phyloP scores from a whole-genome alignment of 2,113 vertebrate genomes.

The Osmerus mordax region DNA sequence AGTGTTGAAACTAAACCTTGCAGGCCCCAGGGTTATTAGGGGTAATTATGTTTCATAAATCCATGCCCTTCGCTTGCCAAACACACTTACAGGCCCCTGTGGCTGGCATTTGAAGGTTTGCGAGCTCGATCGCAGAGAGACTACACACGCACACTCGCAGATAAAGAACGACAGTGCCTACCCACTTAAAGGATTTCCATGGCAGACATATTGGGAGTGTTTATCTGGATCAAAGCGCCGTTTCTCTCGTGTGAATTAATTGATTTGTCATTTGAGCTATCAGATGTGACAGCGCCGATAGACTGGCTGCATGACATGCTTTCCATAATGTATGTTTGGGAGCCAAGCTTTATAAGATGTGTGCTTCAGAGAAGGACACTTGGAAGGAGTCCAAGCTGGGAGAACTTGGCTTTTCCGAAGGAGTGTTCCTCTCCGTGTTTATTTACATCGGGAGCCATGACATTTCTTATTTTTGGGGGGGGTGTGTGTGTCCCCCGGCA shows the following conservation, averaged over 20 bases:
- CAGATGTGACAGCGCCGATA: conserved; percentile 59
- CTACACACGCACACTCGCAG: conserved; percentile 51
- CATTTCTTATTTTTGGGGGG: conserved; percentile 4
- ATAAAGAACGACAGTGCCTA: conserved; percentile 54
- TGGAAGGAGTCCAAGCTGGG: conserved; percentile 53
- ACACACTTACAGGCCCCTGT: conserved; percentile 37
- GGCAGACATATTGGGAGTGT: conserved; percentile 45
- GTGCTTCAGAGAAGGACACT: conserved; percentile 23
- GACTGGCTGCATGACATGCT: conserved; percentile 46
- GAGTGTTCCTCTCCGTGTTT: conserved; percentile 38
- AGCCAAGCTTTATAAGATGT: conserved; percentile 45
- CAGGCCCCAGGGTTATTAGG: conserved; percentile 58
- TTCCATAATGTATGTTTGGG: conserved; percentile 56
- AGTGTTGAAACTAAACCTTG: conserved; percentile 54
- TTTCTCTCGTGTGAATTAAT: conserved; percentile 48
- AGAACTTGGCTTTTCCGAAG: conserved; percentile 31
- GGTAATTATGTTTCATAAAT: conserved; percentile 64
- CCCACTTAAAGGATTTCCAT: conserved; percentile 51
- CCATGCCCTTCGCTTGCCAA: conserved; percentile 53
- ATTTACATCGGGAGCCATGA: conserved; percentile 36
- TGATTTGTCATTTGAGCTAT: conserved; percentile 56
- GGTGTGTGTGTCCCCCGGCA: neutral
- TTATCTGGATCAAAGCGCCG: conserved; percentile 55
- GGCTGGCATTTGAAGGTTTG: conserved; percentile 50
- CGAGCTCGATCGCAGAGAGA: conserved; percentile 42